A percentile compares a stretch with the other conserved stretches of the same genome.
phyloP scores from a whole-genome alignment of 2,797 vertebrate species.

The Sus cebifrons region DNA sequence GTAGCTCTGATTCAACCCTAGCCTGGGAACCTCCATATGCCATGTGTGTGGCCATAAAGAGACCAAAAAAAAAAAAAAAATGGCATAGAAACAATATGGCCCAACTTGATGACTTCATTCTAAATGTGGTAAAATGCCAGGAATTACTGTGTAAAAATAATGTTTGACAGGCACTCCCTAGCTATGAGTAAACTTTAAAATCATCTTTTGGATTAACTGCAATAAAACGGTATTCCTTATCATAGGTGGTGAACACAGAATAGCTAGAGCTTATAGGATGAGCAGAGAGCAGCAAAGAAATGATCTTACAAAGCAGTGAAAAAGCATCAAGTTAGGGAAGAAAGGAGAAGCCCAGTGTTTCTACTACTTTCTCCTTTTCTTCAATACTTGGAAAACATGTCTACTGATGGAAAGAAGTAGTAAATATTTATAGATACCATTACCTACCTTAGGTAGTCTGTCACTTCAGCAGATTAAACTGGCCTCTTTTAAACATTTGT shows the following conservation, averaged over 20 bases:
- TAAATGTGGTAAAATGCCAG: slow-evolving; percentile 52
- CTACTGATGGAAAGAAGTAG: slow-evolving; percentile 20
- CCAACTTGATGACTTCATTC: slow-evolving; percentile 51
- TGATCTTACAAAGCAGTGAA: not conserved
- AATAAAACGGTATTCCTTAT: slow-evolving; percentile 54
- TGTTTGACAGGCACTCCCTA: slow-evolving; percentile 57
- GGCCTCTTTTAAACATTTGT: slow-evolving; percentile 42
- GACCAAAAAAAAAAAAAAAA: slow-evolving; percentile 44
- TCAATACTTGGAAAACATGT: slow-evolving; percentile 25
- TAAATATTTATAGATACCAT: slow-evolving; percentile 63
- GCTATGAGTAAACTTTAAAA: slow-evolving; percentile 53
- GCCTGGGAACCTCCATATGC: no score
- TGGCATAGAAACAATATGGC: slow-evolving; percentile 3
- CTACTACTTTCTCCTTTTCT: not conserved
- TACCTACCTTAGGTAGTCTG: not conserved
- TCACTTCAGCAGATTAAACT: slow-evolving; percentile 66
- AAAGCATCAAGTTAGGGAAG: not conserved
- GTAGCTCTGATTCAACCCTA: no score
- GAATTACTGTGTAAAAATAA: slow-evolving; percentile 69
- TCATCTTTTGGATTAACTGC: slow-evolving; percentile 27
- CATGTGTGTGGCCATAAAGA: not conserved
- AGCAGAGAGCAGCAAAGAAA: not conserved
- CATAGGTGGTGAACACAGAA: not conserved
- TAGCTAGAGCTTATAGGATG: not conserved
- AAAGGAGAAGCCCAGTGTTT: not conserved